phyloP scores from a whole-genome alignment of 1,140 invertebrate genomes.

The Drosophila kikkawai region DNA sequence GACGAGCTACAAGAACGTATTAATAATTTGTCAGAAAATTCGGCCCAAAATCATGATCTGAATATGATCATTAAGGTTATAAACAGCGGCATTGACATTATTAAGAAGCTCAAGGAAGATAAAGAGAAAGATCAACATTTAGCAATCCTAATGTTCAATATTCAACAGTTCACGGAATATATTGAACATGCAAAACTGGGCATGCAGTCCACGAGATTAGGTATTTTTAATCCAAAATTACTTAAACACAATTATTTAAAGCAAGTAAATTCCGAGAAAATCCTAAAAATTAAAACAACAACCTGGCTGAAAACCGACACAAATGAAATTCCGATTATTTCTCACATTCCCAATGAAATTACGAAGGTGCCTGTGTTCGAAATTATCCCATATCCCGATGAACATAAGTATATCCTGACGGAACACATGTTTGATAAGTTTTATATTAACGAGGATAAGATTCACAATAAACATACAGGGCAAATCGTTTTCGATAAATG shows the following conservation, averaged over 20 bases:
- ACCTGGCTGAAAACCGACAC: not conserved
- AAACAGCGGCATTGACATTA: not conserved
- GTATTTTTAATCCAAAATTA: slow-evolving; percentile 2
- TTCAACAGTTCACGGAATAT: slow-evolving; percentile 14
- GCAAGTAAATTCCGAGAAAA: not conserved
- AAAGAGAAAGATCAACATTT: not conserved
- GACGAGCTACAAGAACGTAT: not conserved
- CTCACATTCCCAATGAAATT: not conserved
- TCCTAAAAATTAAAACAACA: not conserved
- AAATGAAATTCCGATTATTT: not conserved
- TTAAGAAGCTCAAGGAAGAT: not conserved
- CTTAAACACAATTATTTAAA: not conserved
- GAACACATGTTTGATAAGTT: not conserved
- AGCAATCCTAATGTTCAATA: not conserved
- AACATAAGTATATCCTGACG: no score
- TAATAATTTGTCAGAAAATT: not conserved
- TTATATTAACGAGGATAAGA: not conserved
- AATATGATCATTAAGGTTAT: not conserved
- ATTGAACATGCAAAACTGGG: slow-evolving; percentile 7
- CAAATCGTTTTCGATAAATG: no score
- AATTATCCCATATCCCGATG: not conserved
- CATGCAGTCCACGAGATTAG: slow-evolving; percentile 1
- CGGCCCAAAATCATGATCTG: not conserved
- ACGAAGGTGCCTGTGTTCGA: not conserved
- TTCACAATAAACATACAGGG: no score